A percentile compares a stretch with the other conserved stretches of the same genome.
phyloP scores from a whole-genome alignment of 2,888 invertebrate species.

The Capitulum mitella region DNA sequence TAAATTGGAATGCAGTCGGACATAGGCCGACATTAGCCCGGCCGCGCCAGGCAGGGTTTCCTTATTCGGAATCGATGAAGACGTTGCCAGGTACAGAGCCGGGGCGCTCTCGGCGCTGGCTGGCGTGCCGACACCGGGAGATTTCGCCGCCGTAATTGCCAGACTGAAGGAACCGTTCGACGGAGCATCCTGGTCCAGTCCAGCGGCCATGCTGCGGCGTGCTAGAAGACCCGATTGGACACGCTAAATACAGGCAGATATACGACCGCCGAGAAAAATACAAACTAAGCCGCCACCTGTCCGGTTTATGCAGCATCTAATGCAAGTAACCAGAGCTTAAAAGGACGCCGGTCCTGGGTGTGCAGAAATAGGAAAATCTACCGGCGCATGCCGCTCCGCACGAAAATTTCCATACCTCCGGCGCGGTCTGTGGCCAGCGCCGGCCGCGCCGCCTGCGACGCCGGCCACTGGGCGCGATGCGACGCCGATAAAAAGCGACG shows the following conservation, averaged over 20 bases:
- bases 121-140: no score
- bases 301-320: no score
- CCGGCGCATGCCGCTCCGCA: no score
- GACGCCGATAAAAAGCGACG: background rate
- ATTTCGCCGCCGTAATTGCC: no score
- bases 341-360: no score
- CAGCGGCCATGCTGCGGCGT: background rate
- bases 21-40: background rate
- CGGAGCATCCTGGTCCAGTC: background rate
- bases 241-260: conserved; percentile 5
- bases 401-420: no score
- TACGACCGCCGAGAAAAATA: background rate
- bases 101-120: background rate
- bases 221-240: background rate
- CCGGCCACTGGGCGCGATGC: background rate
- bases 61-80: background rate
- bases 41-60: background rate
- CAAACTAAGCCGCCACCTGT: no score
- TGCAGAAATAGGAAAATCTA: no score
- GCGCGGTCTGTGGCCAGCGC: no score
- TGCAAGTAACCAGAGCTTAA: background rate
- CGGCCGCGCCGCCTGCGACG: background rate
- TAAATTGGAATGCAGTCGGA: background rate
- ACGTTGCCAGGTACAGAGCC: background rate
- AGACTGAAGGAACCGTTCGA: background rate